Base-by-base conservation (phyloP, 2,888 invertebrate species). In the Parnassius smintheus region DNA sequence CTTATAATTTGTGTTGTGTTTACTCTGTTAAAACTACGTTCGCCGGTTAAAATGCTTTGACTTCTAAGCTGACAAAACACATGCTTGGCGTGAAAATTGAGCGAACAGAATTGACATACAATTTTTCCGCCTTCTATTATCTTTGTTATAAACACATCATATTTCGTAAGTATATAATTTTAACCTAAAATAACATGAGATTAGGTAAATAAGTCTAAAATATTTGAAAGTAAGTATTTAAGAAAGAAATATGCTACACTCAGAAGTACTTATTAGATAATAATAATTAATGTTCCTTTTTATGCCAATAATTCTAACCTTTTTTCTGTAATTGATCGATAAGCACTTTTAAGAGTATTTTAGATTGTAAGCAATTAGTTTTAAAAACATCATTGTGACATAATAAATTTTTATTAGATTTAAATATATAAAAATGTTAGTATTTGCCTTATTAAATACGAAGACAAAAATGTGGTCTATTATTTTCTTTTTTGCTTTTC, bases 201-300 rank as follows among this genome's bases (percentile, higher is more conserved):
- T 11, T 44, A 44, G 11, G 46, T 49, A 12, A 49, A 13, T 9
- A 13, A 13, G 48, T 4, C 48, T 9, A 2, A 49, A 10, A 49
- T 13, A 46, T 12, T 13, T 12, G 8, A 50, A 58, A 22, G n/a
- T n/a, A 59, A 18, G 18, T 18, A 18, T 18, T 45, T 44, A 13
- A 45, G 45, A 50, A 44, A 61, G 44, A 56, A n/a, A 58, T 7
- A 42, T 62, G 49, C 57, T 58, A 56, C 60, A 63, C 50, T 63
- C 58, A 46, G 56, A 68, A 69, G 72, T 72, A 72, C 72, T 72
- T 72, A 71, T 68, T 72, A 70, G 64, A 55, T 67, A 65, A 52
- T 67, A 65, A 52, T 65, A 66, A 59, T 63, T 42, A 41, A 56
- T 50, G 56, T 61, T 35, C 56, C 56, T 45, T 52, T 56, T 56